Evolutionary conservation across 2,888 invertebrate species (phyloP).

Genomic region (Rhabditophanes sp.): DNA sequence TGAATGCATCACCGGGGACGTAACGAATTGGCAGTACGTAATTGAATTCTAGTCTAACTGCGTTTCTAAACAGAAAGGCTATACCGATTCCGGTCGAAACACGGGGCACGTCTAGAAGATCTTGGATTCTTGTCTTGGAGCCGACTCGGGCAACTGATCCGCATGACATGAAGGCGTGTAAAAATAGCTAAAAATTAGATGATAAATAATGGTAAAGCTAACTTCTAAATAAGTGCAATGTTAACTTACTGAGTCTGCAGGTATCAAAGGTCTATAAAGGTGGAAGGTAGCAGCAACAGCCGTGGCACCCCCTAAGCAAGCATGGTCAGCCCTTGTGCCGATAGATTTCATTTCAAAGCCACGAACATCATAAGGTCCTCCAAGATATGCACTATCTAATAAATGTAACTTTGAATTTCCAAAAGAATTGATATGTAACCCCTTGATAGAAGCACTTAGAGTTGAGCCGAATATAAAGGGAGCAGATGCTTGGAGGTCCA

Average conservation of each 20-base stretch:
- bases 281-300: slow-evolving; percentile 69
- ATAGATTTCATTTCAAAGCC: slow-evolving; percentile 60
- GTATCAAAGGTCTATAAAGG: slow-evolving; percentile 63
- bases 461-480: slow-evolving; percentile 52
- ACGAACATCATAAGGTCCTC: slow-evolving; percentile 67
- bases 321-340: slow-evolving; percentile 59
- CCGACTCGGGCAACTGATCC: slow-evolving; percentile 30
- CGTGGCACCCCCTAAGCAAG: slow-evolving; percentile 51
- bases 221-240: background rate
- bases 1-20: slow-evolving; percentile 45
- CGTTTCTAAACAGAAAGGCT: slow-evolving; percentile 63
- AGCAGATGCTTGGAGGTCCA: slow-evolving; percentile 53
- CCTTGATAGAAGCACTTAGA: slow-evolving; percentile 23
- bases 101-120: slow-evolving; percentile 46
- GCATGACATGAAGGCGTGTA: slow-evolving; percentile 69
- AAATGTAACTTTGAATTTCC: slow-evolving; percentile 31
- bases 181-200: slow-evolving; percentile 53
- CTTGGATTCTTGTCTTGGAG: slow-evolving; percentile 19
- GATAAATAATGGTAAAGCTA: background rate
- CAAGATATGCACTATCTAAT: slow-evolving; percentile 59
- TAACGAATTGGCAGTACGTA: slow-evolving; percentile 66
- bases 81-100: slow-evolving; percentile 67
- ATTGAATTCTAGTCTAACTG: slow-evolving; percentile 83
- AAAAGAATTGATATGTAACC: slow-evolving; percentile 13
- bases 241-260: slow-evolving; percentile 48